Evolutionary conservation across 2,888 invertebrate genomes (phyloP).

Genomic region (Cosmorhoe ocellata): DNA sequence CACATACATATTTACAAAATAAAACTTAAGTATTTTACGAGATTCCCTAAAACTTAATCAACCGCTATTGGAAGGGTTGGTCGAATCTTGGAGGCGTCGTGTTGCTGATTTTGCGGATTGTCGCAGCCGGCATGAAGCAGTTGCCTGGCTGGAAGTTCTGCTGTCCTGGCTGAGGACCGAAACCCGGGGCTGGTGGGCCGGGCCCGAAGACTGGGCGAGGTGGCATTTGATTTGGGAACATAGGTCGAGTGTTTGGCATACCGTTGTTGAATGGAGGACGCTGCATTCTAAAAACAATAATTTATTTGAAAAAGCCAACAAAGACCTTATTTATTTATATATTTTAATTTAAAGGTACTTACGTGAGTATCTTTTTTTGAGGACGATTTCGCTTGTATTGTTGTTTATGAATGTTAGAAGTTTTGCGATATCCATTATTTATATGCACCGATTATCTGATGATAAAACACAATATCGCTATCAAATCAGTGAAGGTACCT

Average conservation of each 20-base stretch:
- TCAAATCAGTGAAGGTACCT: background rate
- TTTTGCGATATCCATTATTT: slow-evolving; percentile 8
- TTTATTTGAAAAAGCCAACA: no score
- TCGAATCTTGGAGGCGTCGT: slow-evolving; percentile 49
- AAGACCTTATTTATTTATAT: no score
- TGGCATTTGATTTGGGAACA: slow-evolving; percentile 29
- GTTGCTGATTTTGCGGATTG: slow-evolving; percentile 53
- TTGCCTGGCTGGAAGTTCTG: slow-evolving; percentile 43
- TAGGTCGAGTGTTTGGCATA: slow-evolving; percentile 17
- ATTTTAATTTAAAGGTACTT: background rate
- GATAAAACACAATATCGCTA: slow-evolving; percentile 2
- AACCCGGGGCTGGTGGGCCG: slow-evolving; percentile 32
- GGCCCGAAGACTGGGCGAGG: slow-evolving; percentile 32
- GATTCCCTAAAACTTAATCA: slow-evolving; percentile 30
- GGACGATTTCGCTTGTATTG: background rate
- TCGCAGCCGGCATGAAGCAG: slow-evolving; percentile 59
- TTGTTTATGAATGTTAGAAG: slow-evolving; percentile 1
- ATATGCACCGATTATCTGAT: slow-evolving; percentile 14
- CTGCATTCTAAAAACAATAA: slow-evolving; percentile 59
- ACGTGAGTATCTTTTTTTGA: background rate
- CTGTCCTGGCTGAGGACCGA: slow-evolving; percentile 36
- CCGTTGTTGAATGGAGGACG: slow-evolving; percentile 52
- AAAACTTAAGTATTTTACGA: slow-evolving; percentile 32
- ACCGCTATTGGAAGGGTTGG: slow-evolving; percentile 40
- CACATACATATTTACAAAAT: slow-evolving; percentile 5